Conservation (phyloP, 2,797 vertebrate species). For the Anguilla marmorata region DNA sequence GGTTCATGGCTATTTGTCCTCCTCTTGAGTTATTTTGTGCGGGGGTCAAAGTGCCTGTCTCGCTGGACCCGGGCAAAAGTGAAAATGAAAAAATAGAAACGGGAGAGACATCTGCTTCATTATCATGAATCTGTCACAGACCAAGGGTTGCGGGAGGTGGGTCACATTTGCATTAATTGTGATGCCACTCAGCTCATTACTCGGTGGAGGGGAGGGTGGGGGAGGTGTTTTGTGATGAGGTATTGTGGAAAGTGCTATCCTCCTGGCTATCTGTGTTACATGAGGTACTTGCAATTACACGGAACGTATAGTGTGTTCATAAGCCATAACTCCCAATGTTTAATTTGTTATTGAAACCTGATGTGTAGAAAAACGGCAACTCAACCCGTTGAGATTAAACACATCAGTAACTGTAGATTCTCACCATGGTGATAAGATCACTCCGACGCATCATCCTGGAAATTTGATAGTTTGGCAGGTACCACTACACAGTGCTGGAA, state of each 20-base stretch:
- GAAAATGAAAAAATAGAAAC: background rate
- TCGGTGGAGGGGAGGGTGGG: background rate
- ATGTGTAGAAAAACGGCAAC: background rate
- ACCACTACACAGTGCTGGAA: background rate
- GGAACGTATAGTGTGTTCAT: background rate
- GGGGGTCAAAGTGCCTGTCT: constrained; percentile 9
- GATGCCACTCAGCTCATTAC: background rate
- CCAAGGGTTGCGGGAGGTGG: background rate
- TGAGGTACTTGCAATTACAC: background rate
- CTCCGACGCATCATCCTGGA: background rate
- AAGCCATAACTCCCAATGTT: background rate
- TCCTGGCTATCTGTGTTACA: background rate
- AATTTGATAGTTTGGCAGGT: constrained; percentile 6
- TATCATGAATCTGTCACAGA: constrained; percentile 3
- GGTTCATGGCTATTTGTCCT: constrained; percentile 15
- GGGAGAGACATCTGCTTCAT: constrained; percentile 25
- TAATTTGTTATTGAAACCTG: background rate
- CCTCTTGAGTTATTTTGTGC: constrained; percentile 25
- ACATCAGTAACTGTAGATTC: constrained; percentile 2
- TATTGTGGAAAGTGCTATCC: constrained; percentile 21
- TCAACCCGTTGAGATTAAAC: background rate
- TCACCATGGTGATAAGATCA: background rate
- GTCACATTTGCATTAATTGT: constrained; percentile 3
- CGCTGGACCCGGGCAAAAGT: background rate
- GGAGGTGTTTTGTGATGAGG: background rate